Conservation (phyloP, 2,888 invertebrate species). For the Nineta flava region DNA sequence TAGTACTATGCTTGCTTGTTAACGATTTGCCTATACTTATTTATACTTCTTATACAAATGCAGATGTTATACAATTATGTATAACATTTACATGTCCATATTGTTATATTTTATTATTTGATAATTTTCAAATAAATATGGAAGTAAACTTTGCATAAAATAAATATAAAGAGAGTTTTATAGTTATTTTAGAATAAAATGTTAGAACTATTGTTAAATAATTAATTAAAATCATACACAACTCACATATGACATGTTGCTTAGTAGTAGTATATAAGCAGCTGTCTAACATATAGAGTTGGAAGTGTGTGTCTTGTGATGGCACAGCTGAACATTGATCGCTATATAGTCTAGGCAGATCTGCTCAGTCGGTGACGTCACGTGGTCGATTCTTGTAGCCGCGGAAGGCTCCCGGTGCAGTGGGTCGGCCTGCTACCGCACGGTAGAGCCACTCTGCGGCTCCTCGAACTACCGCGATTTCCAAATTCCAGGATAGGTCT, state of each 20-base stretch:
- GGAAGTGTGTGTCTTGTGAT: conserved; percentile 45
- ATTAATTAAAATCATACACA: not conserved
- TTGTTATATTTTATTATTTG: too few relatives aligned
- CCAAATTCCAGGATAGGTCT: conserved; percentile 42
- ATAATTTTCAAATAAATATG: not conserved
- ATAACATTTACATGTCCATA: too few relatives aligned
- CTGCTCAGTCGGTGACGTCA: conserved; percentile 49
- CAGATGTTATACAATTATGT: too few relatives aligned
- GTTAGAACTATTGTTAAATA: not conserved
- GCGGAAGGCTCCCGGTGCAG: conserved; percentile 36
- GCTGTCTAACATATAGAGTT: not conserved
- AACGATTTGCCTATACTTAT: too few relatives aligned
- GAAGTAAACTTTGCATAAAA: not conserved
- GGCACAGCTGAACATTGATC: conserved; percentile 46
- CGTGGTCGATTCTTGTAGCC: conserved; percentile 43
- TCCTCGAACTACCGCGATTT: conserved; percentile 47
- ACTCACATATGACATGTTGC: not conserved
- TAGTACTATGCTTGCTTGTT: too few relatives aligned
- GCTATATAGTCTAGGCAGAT: conserved; percentile 39
- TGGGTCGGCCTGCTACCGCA: conserved; percentile 17
- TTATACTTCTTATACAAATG: too few relatives aligned
- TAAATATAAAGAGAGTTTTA: not conserved
- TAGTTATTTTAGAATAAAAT: not conserved
- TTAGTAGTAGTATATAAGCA: not conserved
- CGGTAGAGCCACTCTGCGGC: conserved; percentile 36